Evolutionary conservation across 1,140 invertebrate species (phyloP).

Genomic region (Drosophila parvula): DNA sequence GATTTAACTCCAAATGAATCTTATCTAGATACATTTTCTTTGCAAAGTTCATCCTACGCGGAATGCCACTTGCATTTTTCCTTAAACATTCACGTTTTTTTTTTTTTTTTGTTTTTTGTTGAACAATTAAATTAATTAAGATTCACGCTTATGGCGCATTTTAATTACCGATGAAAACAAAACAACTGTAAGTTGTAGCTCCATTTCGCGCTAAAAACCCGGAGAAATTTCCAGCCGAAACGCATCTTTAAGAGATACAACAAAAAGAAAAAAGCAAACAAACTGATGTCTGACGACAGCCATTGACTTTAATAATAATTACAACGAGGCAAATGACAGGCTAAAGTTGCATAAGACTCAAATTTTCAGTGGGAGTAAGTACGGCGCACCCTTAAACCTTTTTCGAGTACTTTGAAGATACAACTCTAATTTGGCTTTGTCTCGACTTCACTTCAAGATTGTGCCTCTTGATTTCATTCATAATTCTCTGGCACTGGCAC

Average conservation of each 20-base stretch:
- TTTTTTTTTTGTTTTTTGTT: conserved; percentile 51
- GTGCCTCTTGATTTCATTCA: conserved; percentile 50
- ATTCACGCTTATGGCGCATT: conserved; percentile 77
- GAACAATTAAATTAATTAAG: conserved; percentile 74
- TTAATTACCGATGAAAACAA: conserved; percentile 60
- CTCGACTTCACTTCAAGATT: conserved; percentile 29
- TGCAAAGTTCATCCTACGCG: conserved; percentile 9
- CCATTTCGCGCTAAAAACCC: conserved; percentile 23
- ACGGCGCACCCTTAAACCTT: conserved; percentile 21
- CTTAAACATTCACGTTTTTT: conserved; percentile 17
- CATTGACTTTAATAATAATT: conserved; percentile 25
- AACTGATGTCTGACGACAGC: conserved; percentile 13
- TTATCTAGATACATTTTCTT: neutral
- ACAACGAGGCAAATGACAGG: conserved; percentile 8
- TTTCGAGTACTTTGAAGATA: conserved; percentile 41
- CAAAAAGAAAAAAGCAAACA: neutral
- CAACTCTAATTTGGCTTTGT: conserved; percentile 45
- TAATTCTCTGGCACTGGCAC: conserved; percentile 56
- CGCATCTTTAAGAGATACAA: conserved; percentile 42
- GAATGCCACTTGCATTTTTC: conserved; percentile 47
- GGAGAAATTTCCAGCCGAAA: conserved; percentile 53
- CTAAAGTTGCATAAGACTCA: conserved; percentile 15
- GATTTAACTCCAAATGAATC: neutral
- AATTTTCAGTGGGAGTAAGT: conserved; percentile 1
- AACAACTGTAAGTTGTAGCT: conserved; percentile 45